These are phyloP conservation scores for Hemiscyllium ocellatum DNA, from an alignment of 2,113 vertebrate species.

Conservation along the genomic window DNA sequence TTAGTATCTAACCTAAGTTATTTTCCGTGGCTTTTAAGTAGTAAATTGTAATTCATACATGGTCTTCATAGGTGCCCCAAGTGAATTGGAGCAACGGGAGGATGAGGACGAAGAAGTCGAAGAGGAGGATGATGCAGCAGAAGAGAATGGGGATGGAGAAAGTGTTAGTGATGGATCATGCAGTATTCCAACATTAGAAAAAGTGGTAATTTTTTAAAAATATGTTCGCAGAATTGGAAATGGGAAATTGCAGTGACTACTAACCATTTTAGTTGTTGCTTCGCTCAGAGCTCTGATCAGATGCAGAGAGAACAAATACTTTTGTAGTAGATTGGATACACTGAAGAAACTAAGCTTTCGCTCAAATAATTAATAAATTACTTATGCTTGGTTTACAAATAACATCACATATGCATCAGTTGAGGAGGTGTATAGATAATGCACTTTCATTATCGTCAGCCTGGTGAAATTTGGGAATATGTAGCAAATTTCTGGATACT, in stretches of 20 bases:
- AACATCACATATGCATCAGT: not conserved
- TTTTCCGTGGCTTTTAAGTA: not conserved
- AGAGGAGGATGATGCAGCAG: constrained; percentile 51
- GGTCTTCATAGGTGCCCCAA: constrained; percentile 67
- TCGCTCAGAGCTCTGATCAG: not conserved
- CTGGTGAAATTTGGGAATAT: not conserved
- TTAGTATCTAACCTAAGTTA: not conserved
- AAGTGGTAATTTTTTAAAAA: not conserved
- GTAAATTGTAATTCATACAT: not conserved
- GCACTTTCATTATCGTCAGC: not conserved
- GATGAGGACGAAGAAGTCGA: constrained; percentile 64
- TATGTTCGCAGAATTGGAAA: not conserved
- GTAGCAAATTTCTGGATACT: not conserved
- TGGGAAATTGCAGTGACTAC: not conserved
- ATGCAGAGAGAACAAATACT: not conserved
- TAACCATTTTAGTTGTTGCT: not conserved
- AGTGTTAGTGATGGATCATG: constrained; percentile 32
- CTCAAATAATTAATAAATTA: not conserved
- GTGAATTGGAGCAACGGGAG: constrained; percentile 64
- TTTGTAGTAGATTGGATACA: not conserved
- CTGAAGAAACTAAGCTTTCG: not conserved
- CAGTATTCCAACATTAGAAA: constrained; percentile 34
- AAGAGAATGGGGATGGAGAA: constrained; percentile 36
- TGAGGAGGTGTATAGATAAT: not conserved
- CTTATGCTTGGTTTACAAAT: not conserved